Percentiles rank a stretch among this genome's conserved stretches.
phyloP scores from a whole-genome alignment of 92 coral and sea anemone genomes.

The Isaurus tuberculatus region DNA sequence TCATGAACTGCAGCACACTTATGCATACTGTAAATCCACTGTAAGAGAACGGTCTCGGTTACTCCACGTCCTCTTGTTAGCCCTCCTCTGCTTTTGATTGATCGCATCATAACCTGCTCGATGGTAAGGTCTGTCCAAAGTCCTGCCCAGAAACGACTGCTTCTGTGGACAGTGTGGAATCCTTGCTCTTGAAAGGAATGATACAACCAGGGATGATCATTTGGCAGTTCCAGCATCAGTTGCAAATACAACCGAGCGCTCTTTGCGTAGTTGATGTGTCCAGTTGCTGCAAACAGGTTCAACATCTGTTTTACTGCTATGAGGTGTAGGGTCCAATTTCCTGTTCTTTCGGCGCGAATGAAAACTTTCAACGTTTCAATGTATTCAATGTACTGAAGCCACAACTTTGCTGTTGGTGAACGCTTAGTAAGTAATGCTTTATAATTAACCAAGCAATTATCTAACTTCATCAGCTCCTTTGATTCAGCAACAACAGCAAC shows the following conservation, averaged over 20 bases:
- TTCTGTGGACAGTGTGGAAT: not conserved
- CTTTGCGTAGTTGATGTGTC: no score
- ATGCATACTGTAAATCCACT: not conserved
- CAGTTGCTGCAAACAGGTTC: no score
- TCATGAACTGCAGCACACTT: not conserved
- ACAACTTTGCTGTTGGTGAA: slow-evolving; percentile 41
- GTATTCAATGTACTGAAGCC: slow-evolving; percentile 41
- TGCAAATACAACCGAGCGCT: no score
- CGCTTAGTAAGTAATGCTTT: not conserved
- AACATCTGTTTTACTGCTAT: not conserved
- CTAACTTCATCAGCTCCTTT: not conserved
- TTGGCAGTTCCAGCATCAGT: no score
- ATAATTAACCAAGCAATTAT: not conserved
- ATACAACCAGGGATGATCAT: not conserved
- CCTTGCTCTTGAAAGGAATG: not conserved
- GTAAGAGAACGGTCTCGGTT: slow-evolving; percentile 30
- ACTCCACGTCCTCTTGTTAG: slow-evolving; percentile 60
- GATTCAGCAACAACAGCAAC: not conserved
- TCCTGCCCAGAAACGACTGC: slow-evolving; percentile 56
- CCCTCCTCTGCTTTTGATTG: slow-evolving; percentile 57
- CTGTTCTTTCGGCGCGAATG: slow-evolving; percentile 45
- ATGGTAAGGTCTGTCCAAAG: slow-evolving; percentile 54
- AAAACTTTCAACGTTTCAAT: slow-evolving; percentile 16
- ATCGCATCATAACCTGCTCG: slow-evolving; percentile 57
- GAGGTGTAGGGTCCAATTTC: slow-evolving; percentile 57